Evolutionary conservation across 2,888 invertebrate species (phyloP).

Genomic region (Cordilura impudica): DNA sequence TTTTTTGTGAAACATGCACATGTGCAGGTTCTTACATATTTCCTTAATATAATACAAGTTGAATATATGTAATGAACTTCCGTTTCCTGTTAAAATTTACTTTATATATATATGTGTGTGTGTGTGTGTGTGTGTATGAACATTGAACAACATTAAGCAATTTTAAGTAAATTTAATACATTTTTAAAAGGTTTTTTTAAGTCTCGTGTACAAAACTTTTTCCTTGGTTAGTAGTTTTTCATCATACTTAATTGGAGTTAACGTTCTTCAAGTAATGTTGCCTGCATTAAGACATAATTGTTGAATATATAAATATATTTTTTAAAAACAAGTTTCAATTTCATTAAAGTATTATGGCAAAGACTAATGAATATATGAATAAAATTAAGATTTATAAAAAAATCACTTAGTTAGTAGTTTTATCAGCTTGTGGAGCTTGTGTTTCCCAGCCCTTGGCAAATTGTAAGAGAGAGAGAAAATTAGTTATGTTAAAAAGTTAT

Average conservation of each 20-base stretch:
- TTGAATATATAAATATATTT: constrained; percentile 40
- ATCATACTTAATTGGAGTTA: constrained; percentile 47
- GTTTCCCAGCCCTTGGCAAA: too few relatives aligned
- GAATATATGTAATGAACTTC: constrained; percentile 48
- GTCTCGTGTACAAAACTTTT: neutral
- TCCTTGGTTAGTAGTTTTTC: neutral
- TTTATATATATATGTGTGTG: constrained; percentile 3
- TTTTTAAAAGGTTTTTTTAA: constrained; percentile 50
- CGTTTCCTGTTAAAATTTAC: constrained; percentile 49
- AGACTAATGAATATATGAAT: constrained; percentile 32
- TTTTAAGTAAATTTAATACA: constrained; percentile 48
- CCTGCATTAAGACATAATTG: constrained; percentile 53
- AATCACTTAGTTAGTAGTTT: neutral
- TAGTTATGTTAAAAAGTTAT: too few relatives aligned
- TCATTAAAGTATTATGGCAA: constrained; percentile 31
- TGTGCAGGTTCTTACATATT: neutral
- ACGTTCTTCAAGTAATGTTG: constrained; percentile 48
- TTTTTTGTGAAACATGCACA: neutral
- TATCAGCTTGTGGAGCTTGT: too few relatives aligned
- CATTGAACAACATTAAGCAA: constrained; percentile 15
- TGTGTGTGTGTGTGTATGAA: neutral
- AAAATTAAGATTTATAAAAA: constrained; percentile 7
- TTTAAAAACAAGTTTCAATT: constrained; percentile 50
- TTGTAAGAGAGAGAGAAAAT: too few relatives aligned
- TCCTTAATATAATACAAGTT: constrained; percentile 33